Evolutionary conservation across 2,113 vertebrate species (phyloP).

Genomic region (Microtus richardsoni): DNA sequence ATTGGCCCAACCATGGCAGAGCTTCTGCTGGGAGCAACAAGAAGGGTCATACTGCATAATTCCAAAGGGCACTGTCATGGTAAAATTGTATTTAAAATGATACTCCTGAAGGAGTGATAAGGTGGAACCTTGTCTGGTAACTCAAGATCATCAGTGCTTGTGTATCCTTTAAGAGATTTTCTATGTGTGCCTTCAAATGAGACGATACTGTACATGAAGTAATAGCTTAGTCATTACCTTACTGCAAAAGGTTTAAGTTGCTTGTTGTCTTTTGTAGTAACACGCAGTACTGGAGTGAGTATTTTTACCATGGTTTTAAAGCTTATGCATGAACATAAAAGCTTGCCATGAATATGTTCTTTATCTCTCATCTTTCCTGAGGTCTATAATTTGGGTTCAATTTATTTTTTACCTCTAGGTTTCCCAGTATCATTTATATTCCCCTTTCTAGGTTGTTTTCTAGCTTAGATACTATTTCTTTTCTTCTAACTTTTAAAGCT

Average conservation of each 20-base stretch:
- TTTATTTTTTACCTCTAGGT: neutral
- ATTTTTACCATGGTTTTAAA: neutral
- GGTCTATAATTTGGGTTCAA: neutral
- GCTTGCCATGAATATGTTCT: neutral
- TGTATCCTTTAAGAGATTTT: neutral
- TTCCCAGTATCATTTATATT: neutral
- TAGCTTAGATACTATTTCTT: neutral
- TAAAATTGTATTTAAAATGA: neutral
- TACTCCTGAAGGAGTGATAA: neutral
- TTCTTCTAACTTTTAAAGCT: neutral
- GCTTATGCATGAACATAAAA: neutral
- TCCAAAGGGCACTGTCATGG: neutral
- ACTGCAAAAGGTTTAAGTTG: conserved; percentile 10
- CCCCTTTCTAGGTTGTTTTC: neutral
- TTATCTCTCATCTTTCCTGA: neutral
- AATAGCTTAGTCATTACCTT: neutral
- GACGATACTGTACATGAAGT: neutral
- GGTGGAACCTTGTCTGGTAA: neutral
- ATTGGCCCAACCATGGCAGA: neutral
- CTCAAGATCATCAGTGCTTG: neutral
- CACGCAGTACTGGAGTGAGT: neutral
- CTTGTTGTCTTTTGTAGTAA: neutral
- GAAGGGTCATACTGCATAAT: neutral
- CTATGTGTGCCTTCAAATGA: neutral
- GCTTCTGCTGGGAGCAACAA: neutral